phyloP scores from a whole-genome alignment of 2,797 vertebrate genomes.

The Austrolebias charrua region DNA sequence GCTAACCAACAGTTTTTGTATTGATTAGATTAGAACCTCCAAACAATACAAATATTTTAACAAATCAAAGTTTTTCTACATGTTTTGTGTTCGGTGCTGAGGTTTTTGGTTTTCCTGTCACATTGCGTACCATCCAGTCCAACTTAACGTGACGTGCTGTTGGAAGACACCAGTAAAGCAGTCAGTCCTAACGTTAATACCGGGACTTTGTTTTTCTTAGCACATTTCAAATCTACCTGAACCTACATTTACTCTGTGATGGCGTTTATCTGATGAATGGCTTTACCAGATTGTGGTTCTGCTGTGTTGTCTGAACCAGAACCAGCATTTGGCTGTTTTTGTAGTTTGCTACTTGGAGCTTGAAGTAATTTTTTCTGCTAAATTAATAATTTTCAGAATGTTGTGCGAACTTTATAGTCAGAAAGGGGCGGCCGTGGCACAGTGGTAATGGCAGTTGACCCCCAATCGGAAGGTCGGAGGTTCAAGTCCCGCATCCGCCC shows the following conservation, averaged over 20 bases:
- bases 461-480: too few species aligned
- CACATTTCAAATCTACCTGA: background rate
- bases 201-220: background rate
- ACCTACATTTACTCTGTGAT: background rate
- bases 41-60: too few species aligned
- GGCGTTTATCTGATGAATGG: background rate
- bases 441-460: too few species aligned
- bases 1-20: too few species aligned
- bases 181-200: background rate
- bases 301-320: background rate
- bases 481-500: too few species aligned
- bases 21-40: too few species aligned
- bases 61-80: too few species aligned
- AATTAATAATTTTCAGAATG: background rate
- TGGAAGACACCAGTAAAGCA: background rate
- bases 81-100: background rate
- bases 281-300: background rate
- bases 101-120: background rate
- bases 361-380: background rate
- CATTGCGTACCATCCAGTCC: background rate
- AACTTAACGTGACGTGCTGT: background rate
- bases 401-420: too few species aligned
- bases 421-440: too few species aligned
- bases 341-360: background rate
- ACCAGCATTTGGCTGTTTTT: background rate